phyloP scores from a whole-genome alignment of 2,797 vertebrate species.

The Tinamus major region DNA sequence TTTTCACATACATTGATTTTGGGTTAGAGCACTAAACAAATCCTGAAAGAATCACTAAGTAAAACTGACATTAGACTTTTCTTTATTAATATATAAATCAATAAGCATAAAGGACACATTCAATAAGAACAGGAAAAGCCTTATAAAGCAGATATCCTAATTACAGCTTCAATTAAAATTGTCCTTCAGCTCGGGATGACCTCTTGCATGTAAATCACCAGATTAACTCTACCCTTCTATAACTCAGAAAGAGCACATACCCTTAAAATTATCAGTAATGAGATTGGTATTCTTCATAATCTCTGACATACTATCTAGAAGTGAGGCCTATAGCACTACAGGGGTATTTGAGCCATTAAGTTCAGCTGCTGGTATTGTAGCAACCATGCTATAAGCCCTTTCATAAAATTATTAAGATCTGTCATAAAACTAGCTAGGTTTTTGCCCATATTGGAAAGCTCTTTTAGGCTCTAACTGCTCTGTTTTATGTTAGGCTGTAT shows the following conservation, averaged over 20 bases:
- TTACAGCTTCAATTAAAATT: constrained; percentile 59
- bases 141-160: constrained; percentile 43
- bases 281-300: constrained; percentile 7
- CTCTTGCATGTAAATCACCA: constrained; percentile 27
- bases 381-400: not conserved
- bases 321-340: not conserved
- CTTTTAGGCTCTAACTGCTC: not conserved
- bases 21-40: constrained; percentile 26
- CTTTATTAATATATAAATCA: constrained; percentile 61
- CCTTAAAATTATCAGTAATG: not conserved
- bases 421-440: not conserved
- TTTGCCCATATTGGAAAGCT: not conserved
- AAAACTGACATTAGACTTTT: not conserved
- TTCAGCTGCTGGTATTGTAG: not conserved
- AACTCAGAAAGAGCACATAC: not conserved
- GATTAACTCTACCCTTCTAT: not conserved
- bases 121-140: not conserved
- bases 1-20: constrained; percentile 33
- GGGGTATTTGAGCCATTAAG: not conserved
- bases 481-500: not conserved
- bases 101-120: constrained; percentile 36
- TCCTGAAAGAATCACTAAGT: constrained; percentile 42
- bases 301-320: not conserved
- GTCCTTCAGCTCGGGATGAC: constrained; percentile 28
- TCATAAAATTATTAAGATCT: not conserved